Base-by-base conservation (phyloP, 2,113 vertebrate species). In the Onychostoma macrolepis region DNA sequence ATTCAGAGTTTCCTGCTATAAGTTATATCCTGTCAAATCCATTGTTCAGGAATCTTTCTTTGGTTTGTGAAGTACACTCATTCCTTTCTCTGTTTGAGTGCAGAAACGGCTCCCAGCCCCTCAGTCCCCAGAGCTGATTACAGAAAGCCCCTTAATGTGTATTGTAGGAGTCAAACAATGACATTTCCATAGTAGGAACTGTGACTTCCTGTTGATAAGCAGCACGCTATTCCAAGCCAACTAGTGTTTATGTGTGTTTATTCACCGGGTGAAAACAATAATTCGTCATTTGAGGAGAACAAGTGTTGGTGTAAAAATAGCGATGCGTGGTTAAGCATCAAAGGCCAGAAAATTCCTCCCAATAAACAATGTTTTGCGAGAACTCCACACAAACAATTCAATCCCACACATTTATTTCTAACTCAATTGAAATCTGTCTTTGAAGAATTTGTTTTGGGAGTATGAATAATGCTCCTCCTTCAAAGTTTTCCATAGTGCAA, bases 151-250 rank as follows among this genome's bases (percentile, higher is more conserved):
- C 86, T 93, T 92, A 94, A 94, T 95, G 94, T 95, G 94, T 93
- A 93, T 88, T 93, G 87, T 91, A 87, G 88, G 74, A 89, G 91
- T 69, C 91, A 92, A 94, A 95, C 94, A 95, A 95, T 94, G 93
- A 93, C 94, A 92, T 95, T 95, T 95, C 94, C 95, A 94, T 91
- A 65, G 91, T 92, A 95, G 94, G 95, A 95, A 95, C 94, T 95
- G 93, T 91, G 91, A 93, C 93, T 95, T 95, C 95, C 94, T 95
- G 95, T 94, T 89, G 94, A 95, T 95, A 95, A 95, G 94, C 88
- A 93, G 91, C 89, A 67, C 89, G 91, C 92, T 85, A 89, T 87
- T 92, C 87, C 79, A 90, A 91, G 93, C 89, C 85, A 71, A 65
- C 81, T 85, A 58, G 87, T 95, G 93, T 95, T 94, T 94, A 94